These are phyloP conservation scores for Carapus acus DNA, from an alignment of 2,797 vertebrate species.

Conservation along the genomic window DNA sequence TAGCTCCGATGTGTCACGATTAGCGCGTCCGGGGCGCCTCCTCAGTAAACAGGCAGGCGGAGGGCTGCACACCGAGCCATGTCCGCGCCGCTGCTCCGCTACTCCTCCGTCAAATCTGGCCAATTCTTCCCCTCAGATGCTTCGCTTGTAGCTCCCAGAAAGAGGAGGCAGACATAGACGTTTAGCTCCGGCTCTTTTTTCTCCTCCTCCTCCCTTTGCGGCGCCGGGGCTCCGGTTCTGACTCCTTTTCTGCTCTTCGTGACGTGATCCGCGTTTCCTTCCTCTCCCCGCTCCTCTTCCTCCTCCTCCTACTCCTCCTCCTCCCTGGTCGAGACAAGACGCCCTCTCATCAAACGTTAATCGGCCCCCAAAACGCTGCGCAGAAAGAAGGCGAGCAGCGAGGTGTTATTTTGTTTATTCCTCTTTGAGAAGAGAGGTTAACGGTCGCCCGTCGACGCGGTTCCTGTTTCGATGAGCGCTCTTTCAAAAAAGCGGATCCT, in stretches of 20 bases:
- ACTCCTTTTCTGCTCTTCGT: slow-evolving; percentile 61
- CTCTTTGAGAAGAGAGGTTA: no score
- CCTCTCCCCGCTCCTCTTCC: slow-evolving; percentile 54
- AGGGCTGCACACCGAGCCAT: slow-evolving; percentile 61
- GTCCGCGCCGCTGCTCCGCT: slow-evolving; percentile 43
- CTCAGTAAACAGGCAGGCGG: slow-evolving; percentile 55
- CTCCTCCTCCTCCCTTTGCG: no score
- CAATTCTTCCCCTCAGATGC: slow-evolving; percentile 42
- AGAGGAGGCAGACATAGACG: slow-evolving; percentile 31
- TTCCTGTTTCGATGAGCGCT: no score
- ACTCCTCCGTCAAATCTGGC: slow-evolving; percentile 52
- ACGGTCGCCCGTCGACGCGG: no score
- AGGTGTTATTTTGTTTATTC: not conserved
- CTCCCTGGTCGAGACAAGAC: slow-evolving; percentile 57
- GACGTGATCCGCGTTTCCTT: slow-evolving; percentile 64
- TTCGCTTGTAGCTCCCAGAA: slow-evolving; percentile 39
- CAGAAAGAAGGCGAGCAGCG: slow-evolving; percentile 2
- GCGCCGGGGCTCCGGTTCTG: slow-evolving; percentile 53
- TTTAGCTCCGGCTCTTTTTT: slow-evolving; percentile 12
- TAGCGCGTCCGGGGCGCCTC: slow-evolving; percentile 33
- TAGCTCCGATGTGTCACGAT: slow-evolving; percentile 56
- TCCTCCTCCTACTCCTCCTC: slow-evolving; percentile 45
- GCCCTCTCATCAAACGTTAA: slow-evolving; percentile 38
- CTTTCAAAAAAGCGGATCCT: no score
- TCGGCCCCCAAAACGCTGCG: slow-evolving; percentile 25